Evolutionary conservation across 2,888 invertebrate species (phyloP).

Genomic region (Tenthredo amoena): DNA sequence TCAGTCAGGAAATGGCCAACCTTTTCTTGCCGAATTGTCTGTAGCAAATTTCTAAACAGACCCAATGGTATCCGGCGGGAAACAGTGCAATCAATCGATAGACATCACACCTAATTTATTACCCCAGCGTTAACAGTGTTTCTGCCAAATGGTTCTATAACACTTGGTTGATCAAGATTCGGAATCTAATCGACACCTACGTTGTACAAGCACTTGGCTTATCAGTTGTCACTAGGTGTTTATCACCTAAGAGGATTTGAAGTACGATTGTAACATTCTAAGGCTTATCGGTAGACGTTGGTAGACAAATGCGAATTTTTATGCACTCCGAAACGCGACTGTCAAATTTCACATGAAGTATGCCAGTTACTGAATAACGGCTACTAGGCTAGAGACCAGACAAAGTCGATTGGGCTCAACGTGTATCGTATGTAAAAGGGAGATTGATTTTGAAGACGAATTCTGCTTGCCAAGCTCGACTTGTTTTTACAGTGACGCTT

Average conservation of each 20-base stretch:
- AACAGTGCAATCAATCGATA: neutral
- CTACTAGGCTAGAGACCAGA: neutral
- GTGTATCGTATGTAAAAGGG: neutral
- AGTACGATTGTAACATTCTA: neutral
- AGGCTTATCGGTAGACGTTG: neutral
- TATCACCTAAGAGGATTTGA: neutral
- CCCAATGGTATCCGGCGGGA: neutral
- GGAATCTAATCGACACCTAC: slow-evolving; percentile 20
- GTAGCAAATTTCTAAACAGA: neutral
- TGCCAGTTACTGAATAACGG: neutral
- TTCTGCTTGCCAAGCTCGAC: neutral
- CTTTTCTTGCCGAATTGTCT: neutral
- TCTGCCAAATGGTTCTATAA: neutral
- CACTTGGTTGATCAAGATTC: slow-evolving; percentile 7
- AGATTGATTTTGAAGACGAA: neutral
- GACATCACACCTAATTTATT: slow-evolving; percentile 14
- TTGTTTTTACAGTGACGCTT: neutral
- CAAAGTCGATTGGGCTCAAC: neutral
- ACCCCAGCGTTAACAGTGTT: neutral
- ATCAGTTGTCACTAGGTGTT: neutral
- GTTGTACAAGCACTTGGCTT: neutral
- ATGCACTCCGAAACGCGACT: too few species aligned
- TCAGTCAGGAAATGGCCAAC: neutral
- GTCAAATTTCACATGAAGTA: neutral
- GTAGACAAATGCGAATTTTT: slow-evolving; percentile 5